Evolutionary conservation across 2,113 vertebrate species (phyloP).

Genomic region (Indri indri): DNA sequence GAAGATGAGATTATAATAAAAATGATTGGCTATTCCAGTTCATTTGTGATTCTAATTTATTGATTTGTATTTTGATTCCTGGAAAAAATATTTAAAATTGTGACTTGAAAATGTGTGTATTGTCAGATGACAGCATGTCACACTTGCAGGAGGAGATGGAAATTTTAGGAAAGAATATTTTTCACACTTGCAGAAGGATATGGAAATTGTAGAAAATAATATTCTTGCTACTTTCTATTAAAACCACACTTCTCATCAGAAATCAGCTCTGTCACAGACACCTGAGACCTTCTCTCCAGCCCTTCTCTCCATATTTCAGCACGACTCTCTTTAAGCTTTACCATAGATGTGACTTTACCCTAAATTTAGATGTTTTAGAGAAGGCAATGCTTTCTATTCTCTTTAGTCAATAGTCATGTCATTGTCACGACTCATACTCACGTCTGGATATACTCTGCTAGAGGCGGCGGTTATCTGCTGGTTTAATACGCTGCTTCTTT

Average conservation of each 20-base stretch:
- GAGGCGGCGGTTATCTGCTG: not conserved
- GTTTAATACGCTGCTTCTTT: not conserved
- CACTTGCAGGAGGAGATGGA: not conserved
- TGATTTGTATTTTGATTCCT: slow-evolving; percentile 33
- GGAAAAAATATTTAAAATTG: not conserved
- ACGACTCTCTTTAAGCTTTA: not conserved
- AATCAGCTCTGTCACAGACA: not conserved
- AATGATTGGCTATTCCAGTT: not conserved
- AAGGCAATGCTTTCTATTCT: not conserved
- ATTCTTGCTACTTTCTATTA: not conserved
- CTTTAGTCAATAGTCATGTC: not conserved
- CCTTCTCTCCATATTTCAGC: not conserved
- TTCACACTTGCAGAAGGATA: not conserved
- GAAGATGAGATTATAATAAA: not conserved
- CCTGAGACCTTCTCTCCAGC: not conserved
- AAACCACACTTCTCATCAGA: not conserved
- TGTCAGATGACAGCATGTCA: not conserved
- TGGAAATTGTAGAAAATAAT: not conserved
- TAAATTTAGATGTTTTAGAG: not conserved
- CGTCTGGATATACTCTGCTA: not conserved
- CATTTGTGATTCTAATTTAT: not conserved
- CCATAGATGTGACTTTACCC: not conserved
- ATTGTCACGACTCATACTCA: not conserved
- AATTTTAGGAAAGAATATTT: not conserved
- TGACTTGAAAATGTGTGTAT: not conserved